Base-by-base conservation (phyloP, 2,797 vertebrate species). In the Alca torda region DNA sequence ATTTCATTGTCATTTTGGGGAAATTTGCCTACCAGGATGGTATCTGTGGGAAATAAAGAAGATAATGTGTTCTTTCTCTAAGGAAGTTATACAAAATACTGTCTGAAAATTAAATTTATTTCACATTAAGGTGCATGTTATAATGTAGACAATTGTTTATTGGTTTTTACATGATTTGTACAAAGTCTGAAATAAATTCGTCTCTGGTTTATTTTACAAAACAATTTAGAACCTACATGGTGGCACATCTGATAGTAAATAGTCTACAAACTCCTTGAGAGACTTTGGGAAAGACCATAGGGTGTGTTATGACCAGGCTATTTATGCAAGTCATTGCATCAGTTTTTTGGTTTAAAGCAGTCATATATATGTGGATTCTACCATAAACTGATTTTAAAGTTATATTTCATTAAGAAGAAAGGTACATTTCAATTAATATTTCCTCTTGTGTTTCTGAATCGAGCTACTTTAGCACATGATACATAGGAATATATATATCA, bases 331-430 rank as follows among this genome's bases (percentile, higher is more conserved):
- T 43, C 53, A 24, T 24, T 48, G 54, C n/a, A 8, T 48, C 30
- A 11, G 17, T 28, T 45, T 53, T 26, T 5, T n/a, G 43, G 24
- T 13, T 53, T 37, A n/a, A 69, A 82, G 33, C 30, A 2, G n/a
- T 64, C 3, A 1, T 4, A 1, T 28, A 1, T 13, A 2, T 0
- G 3, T 48, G 59, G 50, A 25, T 41, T 37, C 16, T 37, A 7
- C 45, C 3, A 0, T 11, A 35, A 53, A 73, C 35, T 48, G 68
- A 37, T 61, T 53, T 72, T 11, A 6, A 35, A 45, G 41, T 57
- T 53, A 2, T 7, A 7, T 45, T 79, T 87, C 33, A 28, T 56
- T 43, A 8, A 72, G 53, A 46, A 56, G 41, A 41, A 30, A 54
- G 61, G 14, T 2, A 9, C 0, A 3, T 48, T 87, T n/a, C 24